phyloP scores from a whole-genome alignment of 2,797 vertebrate genomes.

The Rousettus madagascariensis region DNA sequence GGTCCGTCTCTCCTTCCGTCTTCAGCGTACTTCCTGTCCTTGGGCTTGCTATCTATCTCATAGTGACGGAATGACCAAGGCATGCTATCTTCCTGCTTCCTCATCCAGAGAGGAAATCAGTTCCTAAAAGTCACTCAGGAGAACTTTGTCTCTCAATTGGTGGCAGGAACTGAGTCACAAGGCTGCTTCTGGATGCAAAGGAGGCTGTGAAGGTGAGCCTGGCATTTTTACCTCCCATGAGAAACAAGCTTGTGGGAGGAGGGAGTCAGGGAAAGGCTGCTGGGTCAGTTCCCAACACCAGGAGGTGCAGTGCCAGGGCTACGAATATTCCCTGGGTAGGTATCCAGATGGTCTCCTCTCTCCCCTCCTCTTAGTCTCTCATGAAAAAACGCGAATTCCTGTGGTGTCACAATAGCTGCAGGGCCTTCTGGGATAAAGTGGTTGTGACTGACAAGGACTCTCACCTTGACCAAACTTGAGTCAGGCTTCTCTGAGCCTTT shows the following conservation, averaged over 20 bases:
- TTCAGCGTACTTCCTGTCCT: not conserved
- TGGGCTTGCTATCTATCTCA: not conserved
- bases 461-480: not conserved
- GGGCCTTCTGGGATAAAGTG: not conserved
- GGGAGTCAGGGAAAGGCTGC: not conserved
- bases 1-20: not conserved
- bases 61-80: rapidly evolving
- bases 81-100: not conserved
- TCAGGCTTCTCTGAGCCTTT: not conserved
- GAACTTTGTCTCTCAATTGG: not conserved
- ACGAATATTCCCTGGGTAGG: not conserved
- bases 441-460: not conserved
- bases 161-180: not conserved
- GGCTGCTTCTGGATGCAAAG: not conserved
- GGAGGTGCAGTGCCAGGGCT: not conserved
- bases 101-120: not conserved
- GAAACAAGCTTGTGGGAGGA: not conserved
- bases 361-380: not conserved
- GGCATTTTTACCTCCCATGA: not conserved
- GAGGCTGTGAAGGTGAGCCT: not conserved
- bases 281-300: not conserved
- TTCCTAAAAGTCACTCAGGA: not conserved
- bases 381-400: not conserved
- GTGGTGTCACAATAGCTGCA: not conserved
- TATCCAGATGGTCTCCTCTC: not conserved